Evolutionary conservation across 2,113 vertebrate genomes (phyloP).

Genomic region (Pelodiscus sinensis): DNA sequence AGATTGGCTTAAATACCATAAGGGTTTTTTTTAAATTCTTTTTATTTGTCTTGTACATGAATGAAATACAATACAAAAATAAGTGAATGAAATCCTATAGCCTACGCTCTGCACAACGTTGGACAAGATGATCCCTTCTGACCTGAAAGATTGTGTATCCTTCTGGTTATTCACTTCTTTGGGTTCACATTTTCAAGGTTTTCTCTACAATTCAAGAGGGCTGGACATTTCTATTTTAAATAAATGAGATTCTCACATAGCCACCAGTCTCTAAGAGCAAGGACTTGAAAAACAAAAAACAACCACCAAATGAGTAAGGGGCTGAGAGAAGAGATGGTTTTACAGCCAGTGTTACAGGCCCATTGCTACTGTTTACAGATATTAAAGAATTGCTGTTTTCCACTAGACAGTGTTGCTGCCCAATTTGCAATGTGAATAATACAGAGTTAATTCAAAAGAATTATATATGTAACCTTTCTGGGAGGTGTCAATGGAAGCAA

Average conservation of each 20-base stretch:
- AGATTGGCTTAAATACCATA: slow-evolving; percentile 38
- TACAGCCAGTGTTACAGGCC: neutral
- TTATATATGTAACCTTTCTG: neutral
- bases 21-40: neutral
- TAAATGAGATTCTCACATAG: neutral
- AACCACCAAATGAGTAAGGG: too few species aligned
- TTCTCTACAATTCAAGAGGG: neutral
- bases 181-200: slow-evolving; percentile 3
- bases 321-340: neutral
- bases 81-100: neutral
- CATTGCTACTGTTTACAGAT: neutral
- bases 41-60: slow-evolving; percentile 9
- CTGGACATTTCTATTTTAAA: neutral
- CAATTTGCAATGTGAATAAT: neutral
- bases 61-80: neutral
- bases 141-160: neutral
- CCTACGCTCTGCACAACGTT: neutral
- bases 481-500: neutral
- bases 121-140: neutral
- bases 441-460: neutral
- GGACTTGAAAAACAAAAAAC: neutral
- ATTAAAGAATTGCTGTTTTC: neutral
- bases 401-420: neutral
- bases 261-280: neutral
- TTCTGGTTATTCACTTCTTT: neutral